Evolutionary conservation across 2,797 vertebrate species (phyloP).

Genomic region (Atherinosoma microstoma): DNA sequence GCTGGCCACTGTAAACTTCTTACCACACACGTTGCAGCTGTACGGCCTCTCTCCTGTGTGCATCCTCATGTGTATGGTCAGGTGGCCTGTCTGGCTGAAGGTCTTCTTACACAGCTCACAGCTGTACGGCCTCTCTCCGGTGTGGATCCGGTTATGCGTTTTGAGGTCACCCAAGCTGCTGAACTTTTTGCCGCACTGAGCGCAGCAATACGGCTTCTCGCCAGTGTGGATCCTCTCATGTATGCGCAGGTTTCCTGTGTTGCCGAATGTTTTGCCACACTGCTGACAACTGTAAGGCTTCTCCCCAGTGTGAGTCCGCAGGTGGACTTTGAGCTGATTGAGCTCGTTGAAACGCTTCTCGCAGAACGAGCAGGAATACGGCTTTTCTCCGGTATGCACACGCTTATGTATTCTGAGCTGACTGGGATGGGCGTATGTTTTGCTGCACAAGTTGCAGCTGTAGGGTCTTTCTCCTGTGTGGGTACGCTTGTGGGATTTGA

Average conservation of each 20-base stretch:
- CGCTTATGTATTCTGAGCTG: constrained; percentile 85
- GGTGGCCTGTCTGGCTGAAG: constrained; percentile 84
- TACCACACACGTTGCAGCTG: constrained; percentile 78
- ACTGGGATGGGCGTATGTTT: constrained; percentile 79
- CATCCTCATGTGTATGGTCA: constrained; percentile 85
- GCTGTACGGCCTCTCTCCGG: constrained; percentile 81
- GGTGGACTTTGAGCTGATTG: constrained; percentile 84
- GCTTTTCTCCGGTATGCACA: constrained; percentile 87
- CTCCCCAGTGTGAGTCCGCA: constrained; percentile 84
- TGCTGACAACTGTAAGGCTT: constrained; percentile 80
- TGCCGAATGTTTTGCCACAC: constrained; percentile 81
- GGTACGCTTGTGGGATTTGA: constrained; percentile 84
- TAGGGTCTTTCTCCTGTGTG: constrained; percentile 87
- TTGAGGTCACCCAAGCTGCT: constrained; percentile 82
- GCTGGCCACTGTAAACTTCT: constrained; percentile 83
- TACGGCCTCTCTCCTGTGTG: constrained; percentile 84
- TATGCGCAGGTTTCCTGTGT: constrained; percentile 78
- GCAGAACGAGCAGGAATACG: constrained; percentile 80
- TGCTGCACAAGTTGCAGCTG: constrained; percentile 82
- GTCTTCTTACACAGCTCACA: constrained; percentile 83
- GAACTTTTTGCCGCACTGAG: constrained; percentile 83
- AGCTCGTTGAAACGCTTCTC: constrained; percentile 81
- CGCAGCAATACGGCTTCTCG: constrained; percentile 81
- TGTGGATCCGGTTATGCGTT: constrained; percentile 83
- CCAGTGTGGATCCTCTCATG: constrained; percentile 84